Evolutionary conservation across 1,140 invertebrate species (phyloP), one percentile per base, ranked within the genome.

Genomic region (Zaprionus tsacasi): DNA sequence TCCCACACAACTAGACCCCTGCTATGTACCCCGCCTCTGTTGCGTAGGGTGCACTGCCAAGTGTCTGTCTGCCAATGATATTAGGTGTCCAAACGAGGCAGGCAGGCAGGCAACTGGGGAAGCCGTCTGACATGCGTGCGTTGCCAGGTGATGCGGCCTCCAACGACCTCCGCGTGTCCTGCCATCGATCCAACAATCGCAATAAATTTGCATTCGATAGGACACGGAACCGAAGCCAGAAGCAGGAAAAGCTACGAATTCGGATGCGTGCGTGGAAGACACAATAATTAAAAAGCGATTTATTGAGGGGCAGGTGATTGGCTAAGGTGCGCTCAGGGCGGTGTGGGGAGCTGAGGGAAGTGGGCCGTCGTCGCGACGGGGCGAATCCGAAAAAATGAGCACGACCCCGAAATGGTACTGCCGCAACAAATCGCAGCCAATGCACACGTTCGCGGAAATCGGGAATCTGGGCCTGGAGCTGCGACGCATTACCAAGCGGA

Each of bases 331-430:
- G 59, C 56, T 65, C 52, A 57, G 52, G 52, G 57, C 60, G 50
- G 61, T 63, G 40, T 45, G 58, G 17, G 58, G 43, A 21, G 10
- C 40, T 33, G 66, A 36, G 66, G 15, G 40, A 27, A 3, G 33
- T 12, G 27, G 5, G 17, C 17, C 67, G 73, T 56, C 55, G 25
- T 48, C 43, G 67, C 56, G 65, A 68, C 40, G 78, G 67, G 61
- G 64, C 52, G 68, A 81, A 59, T 68, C 57, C 75, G 57, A 82
- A 90, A 86, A 90, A 83, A 91, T 91, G 90, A 90, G 90, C 73
- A 91, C 82, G 30, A 91, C 90, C 60, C 90, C 90, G 69, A 91
- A 91, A 75, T 91, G 90, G 90, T 91, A 91, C 86, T 91, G 90
- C 87, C 90, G 90, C 74, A 91, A 91, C 78, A 91, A 91, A 91